These are phyloP conservation scores for Cosmopolites sordidus DNA, from an alignment of 2,888 invertebrate species.

Conservation along the genomic window DNA sequence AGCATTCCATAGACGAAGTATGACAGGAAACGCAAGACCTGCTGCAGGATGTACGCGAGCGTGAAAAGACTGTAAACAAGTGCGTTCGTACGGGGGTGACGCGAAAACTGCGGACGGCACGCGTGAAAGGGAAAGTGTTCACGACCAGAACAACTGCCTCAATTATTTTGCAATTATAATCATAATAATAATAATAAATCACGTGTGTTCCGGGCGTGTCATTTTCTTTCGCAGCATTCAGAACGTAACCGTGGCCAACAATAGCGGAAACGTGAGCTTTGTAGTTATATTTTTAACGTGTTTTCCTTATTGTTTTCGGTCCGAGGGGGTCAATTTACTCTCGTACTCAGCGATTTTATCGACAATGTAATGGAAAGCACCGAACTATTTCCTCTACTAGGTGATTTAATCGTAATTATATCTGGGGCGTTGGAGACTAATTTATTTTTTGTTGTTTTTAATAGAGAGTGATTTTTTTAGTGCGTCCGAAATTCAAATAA, in stretches of 20 bases:
- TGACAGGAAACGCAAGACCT: background rate
- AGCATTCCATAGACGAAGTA: no score
- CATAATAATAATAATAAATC: background rate
- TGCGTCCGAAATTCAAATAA: no score
- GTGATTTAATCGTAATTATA: no score
- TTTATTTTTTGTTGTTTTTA: no score
- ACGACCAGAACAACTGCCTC: background rate
- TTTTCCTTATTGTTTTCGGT: no score
- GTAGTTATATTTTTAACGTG: no score
- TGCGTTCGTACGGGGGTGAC: background rate
- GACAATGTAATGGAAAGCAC: no score
- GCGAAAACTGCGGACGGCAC: background rate
- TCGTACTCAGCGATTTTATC: no score
- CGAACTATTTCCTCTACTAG: no score
- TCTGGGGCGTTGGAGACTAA: no score
- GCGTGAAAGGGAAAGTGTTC: background rate
- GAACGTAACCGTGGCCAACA: background rate
- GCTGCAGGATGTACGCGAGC: background rate
- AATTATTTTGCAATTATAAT: slow-evolving; percentile 1
- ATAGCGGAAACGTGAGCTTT: slow-evolving; percentile 1
- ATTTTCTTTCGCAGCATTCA: background rate
- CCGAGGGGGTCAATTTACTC: no score
- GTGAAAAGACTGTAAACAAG: background rate
- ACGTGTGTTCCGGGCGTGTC: background rate
- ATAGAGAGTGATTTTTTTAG: no score